Percentiles rank a stretch among this genome's conserved stretches.
Conservation (phyloP, 2,888 invertebrate genomes). For the Campoplex nolae region DNA sequence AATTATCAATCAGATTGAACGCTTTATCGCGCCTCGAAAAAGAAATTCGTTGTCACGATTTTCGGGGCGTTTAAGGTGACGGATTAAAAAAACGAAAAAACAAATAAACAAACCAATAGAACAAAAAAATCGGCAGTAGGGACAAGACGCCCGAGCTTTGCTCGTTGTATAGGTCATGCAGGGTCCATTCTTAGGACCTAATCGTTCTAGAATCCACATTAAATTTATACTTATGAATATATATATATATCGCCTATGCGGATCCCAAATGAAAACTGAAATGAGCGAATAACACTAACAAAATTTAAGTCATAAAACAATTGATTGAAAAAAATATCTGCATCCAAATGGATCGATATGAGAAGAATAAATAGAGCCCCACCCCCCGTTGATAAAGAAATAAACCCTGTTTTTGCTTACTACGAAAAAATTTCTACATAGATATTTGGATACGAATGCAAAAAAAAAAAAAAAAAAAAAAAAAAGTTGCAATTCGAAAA, state of each 20-base stretch:
- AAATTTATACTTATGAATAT: conserved; percentile 65
- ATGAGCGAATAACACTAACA: conserved; percentile 32
- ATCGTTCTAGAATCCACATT: conserved; percentile 67
- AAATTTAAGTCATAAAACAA: conserved; percentile 9
- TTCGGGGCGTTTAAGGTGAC: conserved; percentile 4
- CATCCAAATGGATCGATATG: conserved; percentile 43
- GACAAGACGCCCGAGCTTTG: conserved; percentile 58
- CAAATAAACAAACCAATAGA: background rate
- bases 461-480: conserved; percentile 34
- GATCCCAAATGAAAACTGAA: conserved; percentile 39
- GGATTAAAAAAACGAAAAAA: conserved; percentile 25
- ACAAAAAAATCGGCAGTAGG: conserved; percentile 41
- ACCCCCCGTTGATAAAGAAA: conserved; percentile 15
- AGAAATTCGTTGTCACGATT: conserved; percentile 11
- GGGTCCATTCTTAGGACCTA: conserved; percentile 69
- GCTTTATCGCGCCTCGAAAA: conserved; percentile 19
- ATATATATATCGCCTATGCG: conserved; percentile 39
- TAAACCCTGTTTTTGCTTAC: conserved; percentile 26
- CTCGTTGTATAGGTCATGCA: conserved; percentile 69
- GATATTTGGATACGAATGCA: conserved; percentile 48
- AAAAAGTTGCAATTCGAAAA: conserved; percentile 40
- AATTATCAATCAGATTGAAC: conserved; percentile 39
- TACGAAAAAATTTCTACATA: conserved; percentile 61
- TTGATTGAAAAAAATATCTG: conserved; percentile 28
- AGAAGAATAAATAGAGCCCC: conserved; percentile 52